A percentile compares a stretch with the other conserved stretches of the same genome.
Conservation (phyloP, 2,113 vertebrate genomes). For the Leptobrachium ailaonicum region DNA sequence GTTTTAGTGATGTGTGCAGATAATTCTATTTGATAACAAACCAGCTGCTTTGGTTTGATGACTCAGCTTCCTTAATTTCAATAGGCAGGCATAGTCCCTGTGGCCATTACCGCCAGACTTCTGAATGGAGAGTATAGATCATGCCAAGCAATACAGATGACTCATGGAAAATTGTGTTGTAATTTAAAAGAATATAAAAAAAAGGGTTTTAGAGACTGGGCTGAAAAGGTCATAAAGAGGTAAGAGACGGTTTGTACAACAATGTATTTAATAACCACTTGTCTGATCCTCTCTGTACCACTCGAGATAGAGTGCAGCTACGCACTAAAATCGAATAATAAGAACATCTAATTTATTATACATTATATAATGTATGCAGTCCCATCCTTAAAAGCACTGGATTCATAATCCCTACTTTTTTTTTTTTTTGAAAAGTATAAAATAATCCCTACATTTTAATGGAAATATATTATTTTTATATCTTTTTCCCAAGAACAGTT, state of each 20-base stretch:
- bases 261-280: too few species aligned
- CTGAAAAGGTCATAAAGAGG: constrained; percentile 19
- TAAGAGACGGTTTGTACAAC: not conserved
- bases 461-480: too few species aligned
- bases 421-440: too few species aligned
- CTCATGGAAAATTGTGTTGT: constrained; percentile 33
- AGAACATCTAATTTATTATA: too few species aligned
- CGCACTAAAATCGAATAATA: too few species aligned
- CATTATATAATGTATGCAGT: too few species aligned
- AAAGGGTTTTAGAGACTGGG: not conserved
- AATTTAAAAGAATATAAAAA: constrained; percentile 18
- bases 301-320: too few species aligned
- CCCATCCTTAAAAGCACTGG: too few species aligned
- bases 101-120: constrained; percentile 58
- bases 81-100: constrained; percentile 60
- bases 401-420: too few species aligned
- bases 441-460: too few species aligned
- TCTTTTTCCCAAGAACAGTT: too few species aligned
- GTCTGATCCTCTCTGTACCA: too few species aligned
- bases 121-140: constrained; percentile 13
- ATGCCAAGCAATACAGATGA: constrained; percentile 36
- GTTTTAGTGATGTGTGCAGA: constrained; percentile 40
- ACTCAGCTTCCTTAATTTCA: constrained; percentile 64
- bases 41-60: constrained; percentile 59
- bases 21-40: constrained; percentile 55